Evolutionary conservation across 2,797 vertebrate genomes (phyloP), one percentile per base, ranked within the genome.

Genomic region (Rhynchonycteris naso): DNA sequence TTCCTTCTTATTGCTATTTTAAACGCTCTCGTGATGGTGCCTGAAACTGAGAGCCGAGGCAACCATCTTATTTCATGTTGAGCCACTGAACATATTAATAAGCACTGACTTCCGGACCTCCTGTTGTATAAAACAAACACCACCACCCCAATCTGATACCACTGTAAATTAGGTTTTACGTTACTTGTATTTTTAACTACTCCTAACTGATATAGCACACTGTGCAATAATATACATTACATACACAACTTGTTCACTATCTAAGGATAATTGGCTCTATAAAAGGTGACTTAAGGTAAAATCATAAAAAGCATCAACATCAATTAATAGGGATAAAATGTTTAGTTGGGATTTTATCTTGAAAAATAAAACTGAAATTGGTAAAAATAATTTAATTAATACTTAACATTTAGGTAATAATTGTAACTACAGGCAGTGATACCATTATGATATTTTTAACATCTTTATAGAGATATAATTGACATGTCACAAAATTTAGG

Each of bases 341-440:
- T 84, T 83, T 92, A 90, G 93, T 38, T 91, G n/a, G 43, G 22
- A 89, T 56, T 94, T 95, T 83, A 76, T 75, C 28, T 80, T 94
- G 19, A 66, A 95, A 96, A 97, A 69, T 81, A 43, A 93, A 91
- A 83, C 35, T 75, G 50, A 93, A 88, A 88, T 75, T 88, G 58
- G 11, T 52, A 21, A 90, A 82, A 91, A 94, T 95, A 75, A 93
- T 91, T 92, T 74, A 83, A 93, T 56, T 91, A 95, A 80, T 82
- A 54, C 58, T 80, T 91, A 89, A 72, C 35, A 83, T 81, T 93
- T 92, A 76, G 4, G 4, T 90, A 89, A 61, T 88, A 90, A 95
- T 76, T 92, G 52, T 75, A 83, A 87, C 43, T 78, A 50, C 1
- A 89, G 18, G 50, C 19, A 82, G 11, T 18, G 18, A 56, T n/a